Conservation (phyloP, 2,113 vertebrate genomes). For the Zosterops pallidus region DNA sequence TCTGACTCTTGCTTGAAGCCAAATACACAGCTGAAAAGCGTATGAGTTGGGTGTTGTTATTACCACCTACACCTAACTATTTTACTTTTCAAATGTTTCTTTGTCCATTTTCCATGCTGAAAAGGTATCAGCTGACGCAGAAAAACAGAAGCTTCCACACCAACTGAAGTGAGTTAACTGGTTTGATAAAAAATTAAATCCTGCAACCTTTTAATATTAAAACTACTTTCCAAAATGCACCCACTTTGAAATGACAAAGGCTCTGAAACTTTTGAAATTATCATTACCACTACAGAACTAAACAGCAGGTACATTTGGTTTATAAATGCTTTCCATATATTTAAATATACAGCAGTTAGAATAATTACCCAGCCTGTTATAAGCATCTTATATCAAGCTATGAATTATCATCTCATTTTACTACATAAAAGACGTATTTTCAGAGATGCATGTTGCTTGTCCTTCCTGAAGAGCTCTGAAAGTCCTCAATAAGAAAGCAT, state of each 20-base stretch:
- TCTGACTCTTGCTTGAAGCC: neutral
- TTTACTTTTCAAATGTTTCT: neutral
- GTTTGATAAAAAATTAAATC: neutral
- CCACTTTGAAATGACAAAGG: neutral
- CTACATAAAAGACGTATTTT: neutral
- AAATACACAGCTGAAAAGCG: neutral
- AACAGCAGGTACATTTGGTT: neutral
- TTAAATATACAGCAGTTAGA: neutral
- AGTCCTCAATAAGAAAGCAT: neutral
- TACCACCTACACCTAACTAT: neutral
- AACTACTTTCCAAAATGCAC: neutral
- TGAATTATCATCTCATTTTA: slow-evolving; percentile 20
- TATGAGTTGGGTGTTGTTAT: neutral
- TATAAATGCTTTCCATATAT: slow-evolving; percentile 9
- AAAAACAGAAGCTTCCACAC: neutral
- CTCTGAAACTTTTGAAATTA: neutral
- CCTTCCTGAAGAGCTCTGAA: neutral
- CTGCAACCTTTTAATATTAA: neutral
- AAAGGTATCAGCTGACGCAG: neutral
- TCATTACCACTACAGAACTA: neutral
- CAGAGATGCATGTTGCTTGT: neutral
- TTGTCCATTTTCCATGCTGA: neutral
- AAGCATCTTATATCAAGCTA: neutral
- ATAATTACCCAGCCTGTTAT: neutral
- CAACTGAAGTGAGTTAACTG: neutral